phyloP scores from a whole-genome alignment of 2,888 invertebrate species.

The Archips xylosteana region DNA sequence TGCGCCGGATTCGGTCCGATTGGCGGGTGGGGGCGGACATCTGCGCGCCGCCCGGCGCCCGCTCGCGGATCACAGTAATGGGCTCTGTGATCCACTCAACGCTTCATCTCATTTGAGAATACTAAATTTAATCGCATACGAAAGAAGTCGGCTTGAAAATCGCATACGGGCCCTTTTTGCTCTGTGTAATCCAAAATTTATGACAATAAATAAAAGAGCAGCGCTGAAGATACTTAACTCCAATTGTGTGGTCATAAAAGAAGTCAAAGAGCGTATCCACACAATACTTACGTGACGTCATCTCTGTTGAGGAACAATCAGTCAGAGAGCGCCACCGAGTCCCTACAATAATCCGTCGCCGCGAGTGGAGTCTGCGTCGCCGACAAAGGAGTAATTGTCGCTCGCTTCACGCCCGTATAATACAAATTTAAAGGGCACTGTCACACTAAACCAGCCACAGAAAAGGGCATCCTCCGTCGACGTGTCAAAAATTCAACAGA shows the following conservation, averaged over 20 bases:
- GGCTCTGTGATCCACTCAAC: conserved; percentile 39
- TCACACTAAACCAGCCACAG: conserved; percentile 76
- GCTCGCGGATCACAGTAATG: conserved; percentile 41
- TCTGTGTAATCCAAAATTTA: conserved; percentile 39
- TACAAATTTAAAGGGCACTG: conserved; percentile 76
- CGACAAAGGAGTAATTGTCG: conserved; percentile 58
- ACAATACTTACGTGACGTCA: conserved; percentile 46
- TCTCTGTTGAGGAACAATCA: conserved; percentile 51
- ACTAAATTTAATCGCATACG: conserved; percentile 39
- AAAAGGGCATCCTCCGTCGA: conserved; percentile 75
- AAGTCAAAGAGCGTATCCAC: conserved; percentile 40
- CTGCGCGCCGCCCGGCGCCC: conserved; percentile 57
- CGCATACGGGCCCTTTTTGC: conserved; percentile 16
- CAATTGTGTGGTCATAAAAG: conserved; percentile 43
- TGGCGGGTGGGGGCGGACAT: conserved; percentile 62
- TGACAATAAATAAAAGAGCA: conserved; percentile 38
- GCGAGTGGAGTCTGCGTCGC: conserved; percentile 42
- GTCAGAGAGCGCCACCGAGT: conserved; percentile 47
- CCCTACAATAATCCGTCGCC: conserved; percentile 48
- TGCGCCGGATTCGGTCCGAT: conserved; percentile 81
- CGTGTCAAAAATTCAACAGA: conserved; percentile 84
- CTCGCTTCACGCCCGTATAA: conserved; percentile 62
- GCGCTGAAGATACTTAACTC: conserved; percentile 32
- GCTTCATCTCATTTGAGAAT: conserved; percentile 38
- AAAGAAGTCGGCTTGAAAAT: conserved; percentile 25